phyloP scores from a whole-genome alignment of 2,888 invertebrate species.

The Rhagonycha lutea region DNA sequence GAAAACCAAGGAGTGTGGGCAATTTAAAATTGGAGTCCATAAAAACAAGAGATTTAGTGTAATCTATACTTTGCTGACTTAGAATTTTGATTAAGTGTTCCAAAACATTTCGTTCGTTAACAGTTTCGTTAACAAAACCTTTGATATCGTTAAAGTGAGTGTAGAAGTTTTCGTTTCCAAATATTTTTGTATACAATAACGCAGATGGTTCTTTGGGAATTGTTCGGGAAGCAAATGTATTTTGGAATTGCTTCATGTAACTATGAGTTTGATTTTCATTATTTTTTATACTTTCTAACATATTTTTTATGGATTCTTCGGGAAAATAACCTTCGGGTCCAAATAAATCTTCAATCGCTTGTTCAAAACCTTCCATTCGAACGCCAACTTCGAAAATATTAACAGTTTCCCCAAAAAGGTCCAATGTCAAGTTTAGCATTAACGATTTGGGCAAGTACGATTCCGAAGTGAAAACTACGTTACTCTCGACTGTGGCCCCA shows the following conservation, averaged over 20 bases:
- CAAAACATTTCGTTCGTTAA: constrained; percentile 17
- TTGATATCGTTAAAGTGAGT: constrained; percentile 31
- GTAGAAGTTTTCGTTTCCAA: constrained; percentile 37
- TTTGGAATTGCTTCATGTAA: constrained; percentile 26
- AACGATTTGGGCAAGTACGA: constrained; percentile 62
- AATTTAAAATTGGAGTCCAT: constrained; percentile 33
- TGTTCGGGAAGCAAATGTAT: constrained; percentile 24
- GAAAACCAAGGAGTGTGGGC: constrained; percentile 38
- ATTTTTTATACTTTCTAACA: constrained; percentile 24
- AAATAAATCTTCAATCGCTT: constrained; percentile 63
- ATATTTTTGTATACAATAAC: constrained; percentile 35
- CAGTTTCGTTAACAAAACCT: constrained; percentile 22
- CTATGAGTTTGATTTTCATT: constrained; percentile 7
- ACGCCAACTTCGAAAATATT: constrained; percentile 66
- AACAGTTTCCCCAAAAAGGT: constrained; percentile 64
- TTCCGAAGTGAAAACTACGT: constrained; percentile 62
- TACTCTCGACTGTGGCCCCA: constrained; percentile 60
- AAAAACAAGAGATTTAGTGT: constrained; percentile 35
- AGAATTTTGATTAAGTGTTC: constrained; percentile 31
- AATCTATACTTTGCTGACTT: constrained; percentile 34
- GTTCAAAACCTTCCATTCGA: constrained; percentile 66
- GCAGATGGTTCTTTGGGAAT: constrained; percentile 31
- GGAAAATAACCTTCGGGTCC: constrained; percentile 58
- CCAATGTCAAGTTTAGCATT: constrained; percentile 60
- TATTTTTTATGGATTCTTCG: constrained; percentile 30